Base-by-base conservation (phyloP, 2,113 vertebrate species). In the Eleginops maclovinus region DNA sequence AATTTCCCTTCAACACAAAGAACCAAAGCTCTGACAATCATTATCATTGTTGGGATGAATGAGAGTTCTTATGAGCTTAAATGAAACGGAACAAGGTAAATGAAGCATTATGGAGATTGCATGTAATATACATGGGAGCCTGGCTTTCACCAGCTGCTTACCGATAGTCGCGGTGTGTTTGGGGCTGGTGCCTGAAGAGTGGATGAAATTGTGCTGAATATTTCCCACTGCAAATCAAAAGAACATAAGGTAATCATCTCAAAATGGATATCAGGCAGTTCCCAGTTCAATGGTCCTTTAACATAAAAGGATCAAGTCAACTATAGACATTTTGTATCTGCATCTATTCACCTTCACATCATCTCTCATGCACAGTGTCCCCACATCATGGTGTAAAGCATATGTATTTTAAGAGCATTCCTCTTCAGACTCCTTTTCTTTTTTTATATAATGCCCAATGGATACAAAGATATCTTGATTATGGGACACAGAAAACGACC, bases 181-280 rank as follows among this genome's bases (percentile, higher is more conserved):
- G 61, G 97, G 96, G 71, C 96, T 97, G 93, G 93, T 93, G 78
- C 94, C 92, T 73, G 92, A 95, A 53, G 96, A 89, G 83, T 96
- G 96, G 90, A 97, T 96, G 84, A 96, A 96, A 91, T 96, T 96
- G 92, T 97, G 96, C 76, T 97, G 96, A 87, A 96, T 84, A 86
- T 96, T 96, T 19, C 94, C 95, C 93, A 97, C 96, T 97, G 95
- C 40, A 91, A 93, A 66, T 78, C 31, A 91, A 89, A 85, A 82
- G 65, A 93, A 89, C 84, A 94, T 58, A 90, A 81, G 75, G 51
- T 68, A 80, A 92, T 87, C 65, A 87, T 68, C 64, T 73, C 71
- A 79, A 79, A 86, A 87, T 82, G 75, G 72, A 87, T 79, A 73
- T 84, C 69, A 81, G 60, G 63, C 54, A 73, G 64, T 77, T 78